Evolutionary conservation across 2,888 invertebrate species (phyloP).

Genomic region (Dendrolimus houi): DNA sequence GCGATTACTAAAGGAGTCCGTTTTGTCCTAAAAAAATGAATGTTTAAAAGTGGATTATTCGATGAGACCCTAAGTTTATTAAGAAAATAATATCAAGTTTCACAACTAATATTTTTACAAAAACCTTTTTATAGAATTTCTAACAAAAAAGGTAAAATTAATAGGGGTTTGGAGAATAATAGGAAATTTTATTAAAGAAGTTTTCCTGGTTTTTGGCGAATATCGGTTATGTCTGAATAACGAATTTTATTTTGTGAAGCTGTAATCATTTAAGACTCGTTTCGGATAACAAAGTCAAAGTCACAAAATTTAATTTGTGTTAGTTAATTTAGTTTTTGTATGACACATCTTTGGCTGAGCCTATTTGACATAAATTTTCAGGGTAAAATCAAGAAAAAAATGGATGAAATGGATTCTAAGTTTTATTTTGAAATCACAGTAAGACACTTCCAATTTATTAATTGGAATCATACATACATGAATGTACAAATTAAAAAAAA

Average conservation of each 20-base stretch:
- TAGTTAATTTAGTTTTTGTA: too few relatives aligned
- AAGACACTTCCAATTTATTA: too few relatives aligned
- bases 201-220: neutral
- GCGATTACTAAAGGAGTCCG: too few relatives aligned
- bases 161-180: neutral
- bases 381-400: too few relatives aligned
- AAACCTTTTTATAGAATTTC: neutral
- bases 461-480: too few relatives aligned
- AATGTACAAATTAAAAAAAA: too few relatives aligned
- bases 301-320: too few relatives aligned
- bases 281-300: neutral
- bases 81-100: neutral
- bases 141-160: neutral
- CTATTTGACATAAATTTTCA: too few relatives aligned
- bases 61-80: neutral
- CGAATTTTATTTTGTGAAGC: neutral
- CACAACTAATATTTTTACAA: neutral
- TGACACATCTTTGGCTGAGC: too few relatives aligned
- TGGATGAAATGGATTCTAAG: too few relatives aligned
- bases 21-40: too few relatives aligned
- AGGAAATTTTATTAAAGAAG: neutral
- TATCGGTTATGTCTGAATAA: neutral
- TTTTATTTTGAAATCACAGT: too few relatives aligned
- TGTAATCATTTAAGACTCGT: neutral
- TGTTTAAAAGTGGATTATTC: neutral